phyloP scores from a whole-genome alignment of 2,113 vertebrate species.

The Sakesphorus luctuosus region DNA sequence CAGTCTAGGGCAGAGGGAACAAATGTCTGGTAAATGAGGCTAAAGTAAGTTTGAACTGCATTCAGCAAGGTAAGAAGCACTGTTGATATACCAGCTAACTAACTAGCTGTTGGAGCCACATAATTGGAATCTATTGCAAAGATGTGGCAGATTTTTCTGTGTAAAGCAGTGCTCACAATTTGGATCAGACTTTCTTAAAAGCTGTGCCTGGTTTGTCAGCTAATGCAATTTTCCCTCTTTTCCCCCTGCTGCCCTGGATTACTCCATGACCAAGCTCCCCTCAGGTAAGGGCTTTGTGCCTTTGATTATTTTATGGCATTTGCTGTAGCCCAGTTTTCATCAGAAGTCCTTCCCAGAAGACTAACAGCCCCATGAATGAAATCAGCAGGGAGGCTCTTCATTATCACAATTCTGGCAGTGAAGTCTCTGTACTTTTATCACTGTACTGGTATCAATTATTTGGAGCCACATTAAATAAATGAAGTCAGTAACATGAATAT shows the following conservation, averaged over 20 bases:
- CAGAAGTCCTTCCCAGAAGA: constrained; percentile 57
- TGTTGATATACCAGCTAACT: neutral
- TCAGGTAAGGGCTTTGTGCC: constrained; percentile 56
- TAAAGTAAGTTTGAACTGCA: neutral
- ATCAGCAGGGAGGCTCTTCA: constrained; percentile 71
- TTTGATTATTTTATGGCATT: constrained; percentile 69
- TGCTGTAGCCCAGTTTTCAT: constrained; percentile 44
- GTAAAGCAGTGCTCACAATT: neutral
- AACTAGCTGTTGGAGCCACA: neutral
- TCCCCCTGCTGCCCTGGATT: neutral
- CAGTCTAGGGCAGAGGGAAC: neutral
- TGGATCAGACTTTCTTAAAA: constrained; percentile 28
- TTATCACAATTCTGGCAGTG: constrained; percentile 55
- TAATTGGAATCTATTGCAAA: neutral
- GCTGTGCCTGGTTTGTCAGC: neutral
- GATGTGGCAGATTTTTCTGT: neutral
- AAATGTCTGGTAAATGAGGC: neutral
- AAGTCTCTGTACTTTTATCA: constrained; percentile 64
- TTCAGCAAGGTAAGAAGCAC: neutral
- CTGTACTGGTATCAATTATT: constrained; percentile 61
- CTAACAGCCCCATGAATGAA: constrained; percentile 56
- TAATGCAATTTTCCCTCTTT: constrained; percentile 19
- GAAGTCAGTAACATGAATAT: constrained; percentile 67
- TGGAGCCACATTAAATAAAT: constrained; percentile 61
- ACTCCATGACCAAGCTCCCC: neutral